phyloP scores from a whole-genome alignment of 2,797 vertebrate genomes.

The Epinephelus awoara region DNA sequence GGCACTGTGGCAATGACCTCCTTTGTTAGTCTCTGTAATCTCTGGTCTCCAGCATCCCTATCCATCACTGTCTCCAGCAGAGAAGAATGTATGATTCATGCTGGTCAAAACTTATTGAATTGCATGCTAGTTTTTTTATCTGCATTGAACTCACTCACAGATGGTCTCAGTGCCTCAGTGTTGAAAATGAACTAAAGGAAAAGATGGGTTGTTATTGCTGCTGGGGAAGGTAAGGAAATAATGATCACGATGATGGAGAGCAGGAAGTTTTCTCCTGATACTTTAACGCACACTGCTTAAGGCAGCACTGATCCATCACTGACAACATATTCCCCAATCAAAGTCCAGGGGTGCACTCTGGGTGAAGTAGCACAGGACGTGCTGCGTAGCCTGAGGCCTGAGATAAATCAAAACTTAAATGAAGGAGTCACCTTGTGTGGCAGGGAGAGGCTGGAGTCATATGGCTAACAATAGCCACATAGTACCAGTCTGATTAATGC shows the following conservation, averaged over 20 bases:
- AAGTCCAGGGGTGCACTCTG: slow-evolving; percentile 14
- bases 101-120: slow-evolving; percentile 26
- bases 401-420: slow-evolving; percentile 47
- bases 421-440: slow-evolving; percentile 53
- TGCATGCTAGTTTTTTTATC: not conserved
- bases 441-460: slow-evolving; percentile 26
- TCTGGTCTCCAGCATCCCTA: slow-evolving; percentile 47
- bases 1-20: slow-evolving; percentile 72
- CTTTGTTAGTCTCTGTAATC: slow-evolving; percentile 43
- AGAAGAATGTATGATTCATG: slow-evolving; percentile 57
- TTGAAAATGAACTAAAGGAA: not conserved
- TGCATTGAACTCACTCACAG: not conserved
- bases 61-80: slow-evolving; percentile 40
- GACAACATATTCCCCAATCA: slow-evolving; percentile 29
- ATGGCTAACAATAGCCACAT: slow-evolving; percentile 67
- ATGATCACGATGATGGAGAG: slow-evolving; percentile 18
- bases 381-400: slow-evolving; percentile 18
- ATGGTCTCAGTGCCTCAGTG: not conserved
- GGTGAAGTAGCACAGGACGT: slow-evolving; percentile 15
- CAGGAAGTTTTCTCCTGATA: slow-evolving; percentile 34
- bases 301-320: slow-evolving; percentile 55
- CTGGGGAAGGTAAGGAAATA: slow-evolving; percentile 5
- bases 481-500: slow-evolving; percentile 74
- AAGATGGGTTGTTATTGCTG: not conserved
- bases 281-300: slow-evolving; percentile 18